Base-by-base conservation (phyloP, 2,888 invertebrate species). In the Hyposoter didymator region DNA sequence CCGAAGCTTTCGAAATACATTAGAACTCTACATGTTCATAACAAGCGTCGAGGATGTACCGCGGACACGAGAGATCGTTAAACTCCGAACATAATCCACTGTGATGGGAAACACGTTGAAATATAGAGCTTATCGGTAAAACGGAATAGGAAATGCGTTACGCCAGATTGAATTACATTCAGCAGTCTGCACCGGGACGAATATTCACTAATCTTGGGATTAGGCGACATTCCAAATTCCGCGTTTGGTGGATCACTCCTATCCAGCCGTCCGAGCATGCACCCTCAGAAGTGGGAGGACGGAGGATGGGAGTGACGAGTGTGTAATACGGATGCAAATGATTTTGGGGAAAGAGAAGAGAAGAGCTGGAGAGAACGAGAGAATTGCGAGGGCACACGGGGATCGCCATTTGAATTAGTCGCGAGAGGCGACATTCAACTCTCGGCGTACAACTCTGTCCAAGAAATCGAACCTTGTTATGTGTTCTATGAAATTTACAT, bases 321-420 rank as follows among this genome's bases (percentile, higher is more conserved):
- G 82, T 72, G 66, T 85, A 85, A 79, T 82, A 43, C 75, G 39
- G 79, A 85, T 82, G 82, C 66, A 82, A 84, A 79, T 87, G 82
- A 87, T 87, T 87, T 82, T 73, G 78, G 55, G 45, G 67, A 59
- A 28, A 43, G 45, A 35, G 59, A 59, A 59, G 59, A 28, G 55
- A 55, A n/a, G 59, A 59, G 28, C 28, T 12, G 12, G 28, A 55
- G 55, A 55, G 52, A 52, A 35, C 66, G 64, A 47, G 45, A 10
- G 59, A 47, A n/a, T 39, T 8, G 8, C 12, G n/a, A 19, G 64
- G 39, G 10, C 45, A 64, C 32, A 45, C 62, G 78, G n/a, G n/a
- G n/a, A 73, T 78, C 76, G 62, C 66, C 80, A 78, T 76, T 83
- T 81, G 78, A 87, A 85, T 85, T 79, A 84, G 66, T 70, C 74